Percentiles rank a stretch among this genome's conserved stretches.
Conservation (phyloP, 2,113 vertebrate species). For the Hyla sarda region DNA sequence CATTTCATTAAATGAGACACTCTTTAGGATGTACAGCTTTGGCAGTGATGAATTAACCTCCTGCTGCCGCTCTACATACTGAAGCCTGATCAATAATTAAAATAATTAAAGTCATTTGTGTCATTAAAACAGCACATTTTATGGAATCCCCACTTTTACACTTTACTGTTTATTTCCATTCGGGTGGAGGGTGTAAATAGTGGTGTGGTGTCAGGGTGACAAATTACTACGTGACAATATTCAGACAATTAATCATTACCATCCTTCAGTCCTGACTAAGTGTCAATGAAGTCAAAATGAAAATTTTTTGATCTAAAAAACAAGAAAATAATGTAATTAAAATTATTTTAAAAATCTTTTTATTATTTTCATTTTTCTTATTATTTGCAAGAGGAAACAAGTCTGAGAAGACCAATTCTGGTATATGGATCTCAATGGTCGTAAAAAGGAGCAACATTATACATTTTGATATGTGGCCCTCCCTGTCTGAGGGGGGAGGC, state of each 20-base stretch:
- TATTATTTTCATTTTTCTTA: background rate
- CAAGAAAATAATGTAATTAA: background rate
- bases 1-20: constrained; percentile 28
- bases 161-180: background rate
- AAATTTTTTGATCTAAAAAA: background rate
- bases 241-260: background rate
- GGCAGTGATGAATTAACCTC: constrained; percentile 55
- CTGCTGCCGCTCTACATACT: constrained; percentile 39
- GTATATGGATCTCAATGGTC: too few species aligned
- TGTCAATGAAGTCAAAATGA: background rate
- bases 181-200: background rate
- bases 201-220: background rate
- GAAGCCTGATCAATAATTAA: constrained; percentile 43
- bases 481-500: too few species aligned
- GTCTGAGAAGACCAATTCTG: too few species aligned
- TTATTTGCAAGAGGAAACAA: too few species aligned
- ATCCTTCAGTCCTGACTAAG: background rate
- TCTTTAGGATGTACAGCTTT: constrained; percentile 31
- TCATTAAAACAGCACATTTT: background rate
- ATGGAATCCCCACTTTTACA: background rate
- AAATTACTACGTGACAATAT: background rate
- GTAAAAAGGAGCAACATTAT: too few species aligned
- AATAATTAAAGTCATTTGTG: constrained; percentile 28
- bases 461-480: too few species aligned
- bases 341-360: background rate